Conservation (phyloP, 1,140 invertebrate genomes). For the Hyphantria cunea region DNA sequence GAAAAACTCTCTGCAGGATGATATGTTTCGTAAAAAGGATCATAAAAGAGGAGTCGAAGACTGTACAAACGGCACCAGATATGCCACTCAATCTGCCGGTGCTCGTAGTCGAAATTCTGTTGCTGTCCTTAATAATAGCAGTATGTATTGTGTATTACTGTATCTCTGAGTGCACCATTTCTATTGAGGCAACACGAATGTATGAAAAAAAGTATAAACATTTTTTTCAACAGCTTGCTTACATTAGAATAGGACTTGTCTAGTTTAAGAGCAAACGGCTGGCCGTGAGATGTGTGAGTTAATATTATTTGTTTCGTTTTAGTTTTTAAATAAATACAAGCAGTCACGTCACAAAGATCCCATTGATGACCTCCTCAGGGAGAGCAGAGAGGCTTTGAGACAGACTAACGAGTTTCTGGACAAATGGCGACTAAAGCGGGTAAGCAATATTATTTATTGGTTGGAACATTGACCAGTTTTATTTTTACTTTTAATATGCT, state of each 20-base stretch:
- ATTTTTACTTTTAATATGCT: too few relatives aligned
- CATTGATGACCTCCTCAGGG: slow-evolving; percentile 56
- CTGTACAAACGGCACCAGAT: slow-evolving; percentile 29
- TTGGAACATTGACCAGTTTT: too few relatives aligned
- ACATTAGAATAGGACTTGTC: too few relatives aligned
- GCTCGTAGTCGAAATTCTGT: slow-evolving; percentile 50
- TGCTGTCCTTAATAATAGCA: slow-evolving; percentile 47
- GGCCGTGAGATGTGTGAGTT: too few relatives aligned
- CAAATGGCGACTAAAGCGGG: slow-evolving; percentile 59
- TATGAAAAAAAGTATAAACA: too few relatives aligned
- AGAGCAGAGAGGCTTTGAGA: slow-evolving; percentile 57
- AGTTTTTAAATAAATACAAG: slow-evolving; percentile 65
- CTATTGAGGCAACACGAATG: too few relatives aligned
- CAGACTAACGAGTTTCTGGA: slow-evolving; percentile 65
- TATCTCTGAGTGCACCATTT: too few relatives aligned
- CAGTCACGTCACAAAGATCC: slow-evolving; percentile 47
- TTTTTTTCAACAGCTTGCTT: too few relatives aligned
- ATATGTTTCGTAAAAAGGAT: slow-evolving; percentile 48
- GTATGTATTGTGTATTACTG: slow-evolving; percentile 39
- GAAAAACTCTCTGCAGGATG: slow-evolving; percentile 46
- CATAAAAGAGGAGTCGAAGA: slow-evolving; percentile 47
- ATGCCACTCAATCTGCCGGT: slow-evolving; percentile 47
- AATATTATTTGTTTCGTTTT: slow-evolving; percentile 11
- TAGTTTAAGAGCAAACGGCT: too few relatives aligned
- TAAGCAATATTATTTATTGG: slow-evolving; percentile 25